Percentiles rank a stretch among this genome's conserved stretches.
These are phyloP conservation scores for Platanista minor DNA, from an alignment of 2,113 vertebrate genomes.

Conservation along the genomic window DNA sequence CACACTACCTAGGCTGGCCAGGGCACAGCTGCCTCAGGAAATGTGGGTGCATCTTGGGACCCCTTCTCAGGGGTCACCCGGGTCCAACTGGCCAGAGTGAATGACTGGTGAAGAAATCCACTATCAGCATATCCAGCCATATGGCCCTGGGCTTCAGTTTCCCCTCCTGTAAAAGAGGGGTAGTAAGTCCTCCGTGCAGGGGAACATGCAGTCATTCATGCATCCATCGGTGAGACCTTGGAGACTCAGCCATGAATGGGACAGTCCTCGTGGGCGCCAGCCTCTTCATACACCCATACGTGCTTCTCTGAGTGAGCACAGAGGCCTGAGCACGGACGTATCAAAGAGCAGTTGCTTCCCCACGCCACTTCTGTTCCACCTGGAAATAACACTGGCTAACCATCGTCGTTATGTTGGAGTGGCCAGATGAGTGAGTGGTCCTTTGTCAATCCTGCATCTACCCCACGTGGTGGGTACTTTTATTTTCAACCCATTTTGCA, in stretches of 20 bases:
- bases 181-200: background rate
- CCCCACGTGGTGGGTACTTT: background rate
- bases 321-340: background rate
- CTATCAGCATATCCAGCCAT: background rate
- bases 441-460: background rate
- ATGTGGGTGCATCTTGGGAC: background rate
- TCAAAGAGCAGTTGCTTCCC: background rate
- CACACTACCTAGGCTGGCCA: rapidly evolving
- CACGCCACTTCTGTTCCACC: rapidly evolving
- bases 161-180: background rate
- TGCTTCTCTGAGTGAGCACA: background rate
- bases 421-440: background rate
- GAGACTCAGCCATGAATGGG: background rate
- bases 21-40: background rate
- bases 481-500: background rate
- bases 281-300: rapidly evolving
- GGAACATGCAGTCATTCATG: too few species aligned
- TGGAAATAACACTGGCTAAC: background rate
- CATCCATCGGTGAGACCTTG: background rate
- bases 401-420: too few species aligned
- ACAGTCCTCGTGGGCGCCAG: background rate
- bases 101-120: background rate
- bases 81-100: background rate
- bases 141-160: background rate
- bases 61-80: background rate